These are phyloP conservation scores for Odontamblyopus lacepedii DNA, from an alignment of 2,797 vertebrate species.

Conservation along the genomic window DNA sequence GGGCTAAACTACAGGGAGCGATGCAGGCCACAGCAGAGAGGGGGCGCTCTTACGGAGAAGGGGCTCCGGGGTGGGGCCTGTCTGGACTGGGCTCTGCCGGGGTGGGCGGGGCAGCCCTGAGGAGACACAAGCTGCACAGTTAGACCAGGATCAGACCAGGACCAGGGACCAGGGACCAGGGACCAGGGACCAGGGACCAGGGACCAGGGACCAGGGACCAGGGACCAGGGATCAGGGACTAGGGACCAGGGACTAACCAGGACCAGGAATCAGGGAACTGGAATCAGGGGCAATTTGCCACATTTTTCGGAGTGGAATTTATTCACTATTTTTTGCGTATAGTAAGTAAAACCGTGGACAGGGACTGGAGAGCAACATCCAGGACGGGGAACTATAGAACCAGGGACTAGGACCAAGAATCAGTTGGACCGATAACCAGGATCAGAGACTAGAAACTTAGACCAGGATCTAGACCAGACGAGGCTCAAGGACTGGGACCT, in stretches of 20 bases:
- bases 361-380: too few species aligned
- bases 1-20: background rate
- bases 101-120: conserved; percentile 76
- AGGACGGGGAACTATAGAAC: too few species aligned
- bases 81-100: conserved; percentile 78
- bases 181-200: background rate
- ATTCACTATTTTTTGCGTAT: too few species aligned
- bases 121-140: conserved; percentile 73
- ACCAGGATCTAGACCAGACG: background rate
- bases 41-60: conserved; percentile 78
- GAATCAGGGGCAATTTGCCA: too few species aligned
- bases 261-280: background rate
- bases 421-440: too few species aligned
- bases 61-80: conserved; percentile 80
- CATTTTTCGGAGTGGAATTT: too few species aligned
- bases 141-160: conserved; percentile 45
- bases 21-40: background rate
- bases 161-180: too few species aligned
- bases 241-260: background rate
- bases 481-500: background rate
- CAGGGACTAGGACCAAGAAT: too few species aligned
- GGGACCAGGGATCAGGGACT: conserved; percentile 1
- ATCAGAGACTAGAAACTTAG: too few species aligned
- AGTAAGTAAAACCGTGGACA: too few species aligned
- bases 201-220: conserved; percentile 23